Evolutionary conservation across 2,888 invertebrate genomes (phyloP), one percentile per base, ranked within the genome.

Genomic region (Rhagonycha lutea): DNA sequence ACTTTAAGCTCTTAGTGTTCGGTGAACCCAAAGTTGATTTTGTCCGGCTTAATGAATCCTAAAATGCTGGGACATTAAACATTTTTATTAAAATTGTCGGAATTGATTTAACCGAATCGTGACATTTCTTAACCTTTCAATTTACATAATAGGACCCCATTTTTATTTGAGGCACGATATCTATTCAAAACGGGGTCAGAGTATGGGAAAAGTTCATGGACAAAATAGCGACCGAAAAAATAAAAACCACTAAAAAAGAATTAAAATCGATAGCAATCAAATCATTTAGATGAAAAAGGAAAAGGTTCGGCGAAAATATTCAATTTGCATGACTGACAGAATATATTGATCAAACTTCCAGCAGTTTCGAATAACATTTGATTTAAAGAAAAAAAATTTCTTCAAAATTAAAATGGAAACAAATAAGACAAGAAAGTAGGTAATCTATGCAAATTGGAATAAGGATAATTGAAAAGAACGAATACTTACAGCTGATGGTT

Each of bases 401-500:
- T 23, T 14, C 4, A 0, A 12, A 23, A 67, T 60, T 60, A 32
- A 24, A 63, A 24, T 28, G 14, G 14, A 67, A 67, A 26, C 67
- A 26, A 26, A n/a, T 12, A 14, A 8, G 12, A 23, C 3, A 5
- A n/a, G 8, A 2, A 29, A 26, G 18, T 18, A 60, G 18, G 60
- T 60, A n/a, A n/a, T n/a, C n/a, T n/a, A 69, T 47, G 14, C 10
- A 23, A n/a, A 24, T 14, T 10, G 47, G 14, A 32, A 11, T 8
- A 24, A 18, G n/a, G 8, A 68, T n/a, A 1, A 1, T 47, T n/a
- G 4, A 47, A 47, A 47, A 1, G 32, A 24, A 14, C 14, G 12
- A 63, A 68, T 78, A 81, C 82, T 82, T 80, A 82, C 82, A 77
- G 77, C 79, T 79, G 61, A 80, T 75, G 69, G 78, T 65, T 65